Percentiles rank a stretch among this genome's conserved stretches.
phyloP scores from a whole-genome alignment of 2,888 invertebrate genomes.

The Pristionchus arcanus region DNA sequence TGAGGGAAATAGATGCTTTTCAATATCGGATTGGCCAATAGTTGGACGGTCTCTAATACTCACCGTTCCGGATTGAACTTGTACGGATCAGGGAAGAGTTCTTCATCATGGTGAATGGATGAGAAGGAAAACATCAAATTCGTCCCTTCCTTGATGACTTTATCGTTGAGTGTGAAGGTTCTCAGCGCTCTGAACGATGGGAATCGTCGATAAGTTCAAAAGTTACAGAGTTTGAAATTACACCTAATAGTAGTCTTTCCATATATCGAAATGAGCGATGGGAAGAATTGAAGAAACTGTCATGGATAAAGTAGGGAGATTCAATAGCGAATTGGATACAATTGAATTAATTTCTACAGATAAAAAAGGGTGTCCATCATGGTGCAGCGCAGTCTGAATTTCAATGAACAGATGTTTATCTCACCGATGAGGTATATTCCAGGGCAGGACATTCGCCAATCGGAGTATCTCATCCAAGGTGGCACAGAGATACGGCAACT shows the following conservation, averaged over 20 bases:
- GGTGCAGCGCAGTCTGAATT: too few relatives aligned
- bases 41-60: too few relatives aligned
- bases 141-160: neutral
- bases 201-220: neutral
- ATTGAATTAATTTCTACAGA: too few relatives aligned
- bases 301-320: too few relatives aligned
- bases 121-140: constrained; percentile 50
- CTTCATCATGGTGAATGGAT: constrained; percentile 12
- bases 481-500: constrained; percentile 70
- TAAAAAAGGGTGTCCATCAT: too few relatives aligned
- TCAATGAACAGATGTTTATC: too few relatives aligned
- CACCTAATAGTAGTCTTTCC: too few relatives aligned
- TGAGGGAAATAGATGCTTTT: too few relatives aligned
- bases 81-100: constrained; percentile 47
- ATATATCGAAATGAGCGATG: too few relatives aligned
- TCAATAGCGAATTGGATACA: too few relatives aligned
- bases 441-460: constrained; percentile 76
- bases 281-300: neutral
- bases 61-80: constrained; percentile 53
- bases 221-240: neutral
- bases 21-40: too few relatives aligned
- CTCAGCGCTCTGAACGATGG: neutral
- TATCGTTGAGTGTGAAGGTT: neutral
- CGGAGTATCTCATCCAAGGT: constrained; percentile 75
- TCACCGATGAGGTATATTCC: constrained; percentile 76